A percentile compares a stretch with the other conserved stretches of the same genome.
These are phyloP conservation scores for Cryptocephalus moraei DNA, from an alignment of 2,888 invertebrate species.

Conservation along the genomic window DNA sequence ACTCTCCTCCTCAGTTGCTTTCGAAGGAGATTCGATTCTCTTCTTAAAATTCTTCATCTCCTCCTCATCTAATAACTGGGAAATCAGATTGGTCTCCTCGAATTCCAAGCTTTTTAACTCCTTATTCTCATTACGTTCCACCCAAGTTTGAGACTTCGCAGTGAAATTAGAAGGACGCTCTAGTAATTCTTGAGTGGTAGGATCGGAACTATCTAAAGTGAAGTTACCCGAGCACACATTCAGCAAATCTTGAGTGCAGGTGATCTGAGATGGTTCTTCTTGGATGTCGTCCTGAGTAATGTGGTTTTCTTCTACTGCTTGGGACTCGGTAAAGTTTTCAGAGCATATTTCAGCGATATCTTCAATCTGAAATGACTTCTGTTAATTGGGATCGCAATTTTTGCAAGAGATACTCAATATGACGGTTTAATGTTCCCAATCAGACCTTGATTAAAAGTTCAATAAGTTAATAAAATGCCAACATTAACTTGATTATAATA, in stretches of 20 bases:
- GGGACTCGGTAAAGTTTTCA: slow-evolving; percentile 26
- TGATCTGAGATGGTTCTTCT: not conserved
- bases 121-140: slow-evolving; percentile 1
- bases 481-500: no score
- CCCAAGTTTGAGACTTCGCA: not conserved
- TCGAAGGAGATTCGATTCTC: slow-evolving; percentile 25
- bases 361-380: slow-evolving; percentile 22
- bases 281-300: no score
- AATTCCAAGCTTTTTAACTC: slow-evolving; percentile 18
- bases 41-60: slow-evolving; percentile 30
- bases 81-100: slow-evolving; percentile 29
- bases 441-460: no score
- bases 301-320: slow-evolving; percentile 1
- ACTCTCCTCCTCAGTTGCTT: slow-evolving; percentile 7
- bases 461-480: no score
- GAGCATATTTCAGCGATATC: slow-evolving; percentile 48
- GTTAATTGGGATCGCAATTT: no score
- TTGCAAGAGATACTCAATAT: no score
- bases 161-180: not conserved
- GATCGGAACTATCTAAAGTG: slow-evolving; percentile 12
- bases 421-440: no score
- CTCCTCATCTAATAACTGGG: slow-evolving; percentile 29
- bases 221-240: slow-evolving; percentile 32
- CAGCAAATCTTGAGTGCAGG: slow-evolving; percentile 30
- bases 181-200: not conserved